Conservation (phyloP, 2,113 vertebrate genomes). For the Semnopithecus entellus region DNA sequence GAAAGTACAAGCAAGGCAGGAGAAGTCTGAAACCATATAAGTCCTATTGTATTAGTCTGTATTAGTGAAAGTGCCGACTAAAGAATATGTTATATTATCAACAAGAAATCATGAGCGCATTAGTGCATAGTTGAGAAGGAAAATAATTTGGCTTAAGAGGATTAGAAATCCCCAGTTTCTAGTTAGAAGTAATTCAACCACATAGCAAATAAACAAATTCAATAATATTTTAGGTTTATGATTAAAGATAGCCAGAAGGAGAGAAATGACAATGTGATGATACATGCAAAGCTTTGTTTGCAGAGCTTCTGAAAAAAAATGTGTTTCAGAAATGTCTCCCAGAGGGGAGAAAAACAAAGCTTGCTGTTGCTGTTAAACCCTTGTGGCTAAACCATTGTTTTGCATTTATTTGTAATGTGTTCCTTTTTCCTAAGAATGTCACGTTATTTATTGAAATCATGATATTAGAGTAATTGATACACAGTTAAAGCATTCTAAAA, state of each 20-base stretch:
- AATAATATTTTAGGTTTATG: conserved; percentile 54
- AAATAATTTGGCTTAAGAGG: conserved; percentile 71
- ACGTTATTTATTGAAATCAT: conserved; percentile 32
- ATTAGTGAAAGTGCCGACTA: conserved; percentile 34
- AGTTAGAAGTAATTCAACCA: conserved; percentile 74
- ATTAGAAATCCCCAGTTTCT: conserved; percentile 73
- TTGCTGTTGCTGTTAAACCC: background rate
- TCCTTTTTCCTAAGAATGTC: background rate
- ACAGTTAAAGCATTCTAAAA: background rate
- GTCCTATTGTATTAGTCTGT: conserved; percentile 31
- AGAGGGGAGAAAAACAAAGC: background rate
- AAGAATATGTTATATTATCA: background rate
- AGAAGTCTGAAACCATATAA: conserved; percentile 25
- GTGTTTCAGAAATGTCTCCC: background rate
- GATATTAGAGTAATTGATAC: conserved; percentile 17
- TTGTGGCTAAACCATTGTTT: background rate
- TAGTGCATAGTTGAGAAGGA: conserved; percentile 64
- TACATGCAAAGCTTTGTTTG: conserved; percentile 58
- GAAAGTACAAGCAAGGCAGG: background rate
- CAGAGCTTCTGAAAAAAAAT: background rate
- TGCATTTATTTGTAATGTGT: background rate
- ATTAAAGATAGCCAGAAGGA: conserved; percentile 53
- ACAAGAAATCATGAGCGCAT: conserved; percentile 62
- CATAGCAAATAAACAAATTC: conserved; percentile 56
- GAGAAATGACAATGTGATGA: conserved; percentile 21